Evolutionary conservation across 92 coral and sea anemone genomes (phyloP).

Genomic region (Heteractis magnifica): DNA sequence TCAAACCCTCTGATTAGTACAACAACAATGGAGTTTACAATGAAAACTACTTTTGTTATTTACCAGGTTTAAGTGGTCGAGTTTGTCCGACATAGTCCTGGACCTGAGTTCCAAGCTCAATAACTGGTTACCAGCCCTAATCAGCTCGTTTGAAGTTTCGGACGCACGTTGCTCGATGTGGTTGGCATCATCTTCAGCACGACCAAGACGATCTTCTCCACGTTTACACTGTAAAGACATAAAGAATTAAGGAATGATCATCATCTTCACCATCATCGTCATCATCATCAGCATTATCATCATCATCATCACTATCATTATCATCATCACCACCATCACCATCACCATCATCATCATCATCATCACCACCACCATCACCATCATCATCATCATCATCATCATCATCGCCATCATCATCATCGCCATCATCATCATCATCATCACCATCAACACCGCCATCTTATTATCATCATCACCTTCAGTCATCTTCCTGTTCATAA

Average conservation of each 20-base stretch:
- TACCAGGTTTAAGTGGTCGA: constrained; percentile 59
- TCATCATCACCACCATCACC: no score
- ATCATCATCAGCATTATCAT: no score
- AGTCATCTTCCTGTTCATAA: neutral
- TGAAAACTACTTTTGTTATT: neutral
- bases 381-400: no score
- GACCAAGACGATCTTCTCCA: constrained; percentile 58
- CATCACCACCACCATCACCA: no score
- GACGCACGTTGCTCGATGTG: constrained; percentile 67
- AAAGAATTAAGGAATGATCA: neutral
- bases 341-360: no score
- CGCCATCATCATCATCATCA: no score
- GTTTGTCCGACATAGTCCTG: constrained; percentile 42
- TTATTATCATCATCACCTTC: neutral
- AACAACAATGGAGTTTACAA: neutral
- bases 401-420: no score
- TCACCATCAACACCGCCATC: no score
- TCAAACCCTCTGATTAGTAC: neutral
- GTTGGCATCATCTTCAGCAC: constrained; percentile 71
- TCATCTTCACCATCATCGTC: no score
- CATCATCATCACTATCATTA: no score
- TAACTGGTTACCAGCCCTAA: constrained; percentile 71
- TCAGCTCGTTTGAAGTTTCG: constrained; percentile 69
- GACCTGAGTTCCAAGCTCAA: constrained; percentile 58
- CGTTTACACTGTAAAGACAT: constrained; percentile 45